A percentile compares a stretch with the other conserved stretches of the same genome.
Conservation (phyloP, 2,888 invertebrate species). For the Rotaria magnacalcarata region DNA sequence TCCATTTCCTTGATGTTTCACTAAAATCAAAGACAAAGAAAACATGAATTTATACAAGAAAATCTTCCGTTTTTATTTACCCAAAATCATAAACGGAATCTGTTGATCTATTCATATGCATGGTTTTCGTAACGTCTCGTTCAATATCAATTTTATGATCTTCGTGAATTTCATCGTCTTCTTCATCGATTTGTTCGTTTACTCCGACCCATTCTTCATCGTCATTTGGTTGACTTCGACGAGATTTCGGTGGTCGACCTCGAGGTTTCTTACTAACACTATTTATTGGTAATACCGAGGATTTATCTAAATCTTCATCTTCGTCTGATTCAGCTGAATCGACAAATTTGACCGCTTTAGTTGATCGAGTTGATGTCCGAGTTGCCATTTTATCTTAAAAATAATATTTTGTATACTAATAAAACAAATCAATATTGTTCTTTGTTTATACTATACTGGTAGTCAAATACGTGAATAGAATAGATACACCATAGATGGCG, state of each 20-base stretch:
- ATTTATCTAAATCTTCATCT: conserved; percentile 7
- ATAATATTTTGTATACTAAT: not conserved
- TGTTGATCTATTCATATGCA: not conserved
- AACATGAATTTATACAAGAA: too few relatives aligned
- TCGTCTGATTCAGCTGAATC: not conserved
- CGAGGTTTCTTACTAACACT: not conserved
- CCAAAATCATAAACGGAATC: not conserved
- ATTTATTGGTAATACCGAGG: not conserved
- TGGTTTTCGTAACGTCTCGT: not conserved
- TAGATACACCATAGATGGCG: not conserved
- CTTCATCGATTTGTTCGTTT: not conserved
- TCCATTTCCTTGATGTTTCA: not conserved
- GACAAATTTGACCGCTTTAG: conserved; percentile 29
- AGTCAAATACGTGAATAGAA: not conserved
- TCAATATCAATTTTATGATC: not conserved
- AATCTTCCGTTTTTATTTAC: not conserved
- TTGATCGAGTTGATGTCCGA: conserved; percentile 12
- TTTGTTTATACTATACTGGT: conserved; percentile 6
- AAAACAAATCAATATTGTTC: conserved; percentile 16
- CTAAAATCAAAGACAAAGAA: not conserved
- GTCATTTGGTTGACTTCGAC: not conserved
- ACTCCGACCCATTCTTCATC: not conserved
- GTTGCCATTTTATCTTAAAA: not conserved
- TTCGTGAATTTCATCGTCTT: not conserved
- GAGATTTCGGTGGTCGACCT: not conserved